phyloP scores from a whole-genome alignment of 1,140 invertebrate species.

The Drosophila repletoides region DNA sequence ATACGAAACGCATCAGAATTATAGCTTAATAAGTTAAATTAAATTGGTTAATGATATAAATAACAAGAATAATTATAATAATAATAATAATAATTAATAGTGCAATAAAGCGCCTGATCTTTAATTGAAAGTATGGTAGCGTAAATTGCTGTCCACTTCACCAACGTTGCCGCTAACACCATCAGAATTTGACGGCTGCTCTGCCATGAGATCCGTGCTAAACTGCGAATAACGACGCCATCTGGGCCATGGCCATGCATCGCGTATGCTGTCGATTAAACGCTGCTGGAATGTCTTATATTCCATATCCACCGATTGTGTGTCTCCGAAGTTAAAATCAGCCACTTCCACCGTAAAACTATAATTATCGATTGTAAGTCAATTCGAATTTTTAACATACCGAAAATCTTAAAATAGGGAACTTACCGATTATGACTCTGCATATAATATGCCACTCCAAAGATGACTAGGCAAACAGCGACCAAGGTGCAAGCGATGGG shows the following conservation, averaged over 20 bases:
- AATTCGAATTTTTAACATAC: neutral
- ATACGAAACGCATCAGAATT: slow-evolving; percentile 50
- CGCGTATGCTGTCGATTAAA: slow-evolving; percentile 88
- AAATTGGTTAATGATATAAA: slow-evolving; percentile 54
- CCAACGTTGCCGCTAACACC: slow-evolving; percentile 54
- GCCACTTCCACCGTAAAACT: slow-evolving; percentile 92
- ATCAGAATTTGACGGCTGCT: slow-evolving; percentile 43
- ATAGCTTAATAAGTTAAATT: slow-evolving; percentile 63
- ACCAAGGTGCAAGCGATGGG: slow-evolving; percentile 90
- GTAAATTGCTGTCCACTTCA: slow-evolving; percentile 76
- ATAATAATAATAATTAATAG: no score
- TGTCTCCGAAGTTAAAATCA: slow-evolving; percentile 93
- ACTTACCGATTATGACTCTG: slow-evolving; percentile 88
- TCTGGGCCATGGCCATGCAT: slow-evolving; percentile 69
- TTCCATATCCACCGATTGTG: slow-evolving; percentile 88
- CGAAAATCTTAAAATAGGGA: no score
- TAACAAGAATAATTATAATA: slow-evolving; percentile 61
- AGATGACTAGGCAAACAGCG: slow-evolving; percentile 91
- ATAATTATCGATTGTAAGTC: neutral
- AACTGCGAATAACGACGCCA: slow-evolving; percentile 66
- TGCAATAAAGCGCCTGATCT: slow-evolving; percentile 4
- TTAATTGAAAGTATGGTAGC: slow-evolving; percentile 76
- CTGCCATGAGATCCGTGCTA: slow-evolving; percentile 68
- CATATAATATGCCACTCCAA: slow-evolving; percentile 92
- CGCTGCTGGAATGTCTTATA: slow-evolving; percentile 93